A percentile compares a stretch with the other conserved stretches of the same genome.
phyloP scores from a whole-genome alignment of 2,888 invertebrate species.

The Schrankia costaestrigalis region DNA sequence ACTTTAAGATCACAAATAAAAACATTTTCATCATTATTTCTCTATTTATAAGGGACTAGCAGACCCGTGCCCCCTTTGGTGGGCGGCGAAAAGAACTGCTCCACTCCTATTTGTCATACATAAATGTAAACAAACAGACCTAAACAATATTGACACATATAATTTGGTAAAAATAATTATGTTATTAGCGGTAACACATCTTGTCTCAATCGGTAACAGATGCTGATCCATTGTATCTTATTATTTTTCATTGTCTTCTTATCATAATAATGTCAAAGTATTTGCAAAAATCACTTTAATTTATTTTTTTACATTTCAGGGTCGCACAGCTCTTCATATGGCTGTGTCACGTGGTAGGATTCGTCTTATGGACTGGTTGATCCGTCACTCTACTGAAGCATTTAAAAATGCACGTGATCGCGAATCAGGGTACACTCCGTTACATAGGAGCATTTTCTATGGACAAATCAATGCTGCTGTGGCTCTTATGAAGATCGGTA shows the following conservation, averaged over 20 bases:
- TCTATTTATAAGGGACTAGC: neutral
- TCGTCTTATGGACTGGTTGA: constrained; percentile 86
- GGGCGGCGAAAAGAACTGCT: too few species aligned
- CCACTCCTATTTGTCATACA: too few species aligned
- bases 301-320: constrained; percentile 64
- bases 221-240: too few species aligned
- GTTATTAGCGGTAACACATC: too few species aligned
- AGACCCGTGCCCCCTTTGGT: too few species aligned
- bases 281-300: neutral
- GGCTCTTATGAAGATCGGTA: constrained; percentile 84
- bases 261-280: too few species aligned
- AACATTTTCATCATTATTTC: constrained; percentile 1
- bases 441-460: constrained; percentile 91
- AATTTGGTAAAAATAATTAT: too few species aligned
- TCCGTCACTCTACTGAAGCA: constrained; percentile 79
- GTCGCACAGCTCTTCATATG: constrained; percentile 89
- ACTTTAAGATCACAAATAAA: too few species aligned
- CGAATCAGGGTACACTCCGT: constrained; percentile 89
- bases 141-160: too few species aligned
- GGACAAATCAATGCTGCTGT: constrained; percentile 89
- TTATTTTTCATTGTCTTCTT: too few species aligned
- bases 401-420: constrained; percentile 84
- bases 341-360: constrained; percentile 87
- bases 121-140: too few species aligned
- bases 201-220: too few species aligned